Conservation (phyloP, 1,140 invertebrate genomes). For the Anastrepha ludens region DNA sequence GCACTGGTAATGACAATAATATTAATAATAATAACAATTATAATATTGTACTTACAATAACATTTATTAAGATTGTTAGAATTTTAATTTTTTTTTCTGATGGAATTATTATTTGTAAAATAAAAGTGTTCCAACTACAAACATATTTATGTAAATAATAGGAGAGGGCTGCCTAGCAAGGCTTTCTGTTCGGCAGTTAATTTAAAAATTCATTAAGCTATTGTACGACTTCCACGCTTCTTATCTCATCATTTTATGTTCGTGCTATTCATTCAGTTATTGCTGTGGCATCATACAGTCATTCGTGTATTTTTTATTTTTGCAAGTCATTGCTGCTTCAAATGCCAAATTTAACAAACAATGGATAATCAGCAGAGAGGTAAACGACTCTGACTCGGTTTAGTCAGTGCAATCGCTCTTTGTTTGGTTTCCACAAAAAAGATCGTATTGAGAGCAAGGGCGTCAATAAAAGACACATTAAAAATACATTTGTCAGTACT, state of each 20-base stretch:
- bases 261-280: neutral
- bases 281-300: conserved; percentile 25
- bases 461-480: conserved; percentile 32
- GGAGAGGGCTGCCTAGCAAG: no score
- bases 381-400: neutral
- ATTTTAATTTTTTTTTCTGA: no score
- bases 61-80: no score
- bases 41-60: no score
- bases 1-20: no score
- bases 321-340: conserved; percentile 17
- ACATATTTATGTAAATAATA: no score
- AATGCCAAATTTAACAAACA: neutral
- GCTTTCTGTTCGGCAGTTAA: no score
- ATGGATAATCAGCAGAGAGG: conserved; percentile 5
- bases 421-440: neutral
- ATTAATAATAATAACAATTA: no score
- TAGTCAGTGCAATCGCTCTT: neutral
- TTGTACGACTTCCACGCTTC: neutral
- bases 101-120: no score
- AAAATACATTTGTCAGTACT: conserved; percentile 22
- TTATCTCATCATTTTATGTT: neutral
- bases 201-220: no score
- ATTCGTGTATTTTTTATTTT: conserved; percentile 50
- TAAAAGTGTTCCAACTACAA: no score
- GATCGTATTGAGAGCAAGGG: conserved; percentile 41